Percentiles rank a stretch among this genome's conserved stretches.
Evolutionary conservation across 2,113 vertebrate genomes (phyloP).

Genomic region (Excalfactoria chinensis): DNA sequence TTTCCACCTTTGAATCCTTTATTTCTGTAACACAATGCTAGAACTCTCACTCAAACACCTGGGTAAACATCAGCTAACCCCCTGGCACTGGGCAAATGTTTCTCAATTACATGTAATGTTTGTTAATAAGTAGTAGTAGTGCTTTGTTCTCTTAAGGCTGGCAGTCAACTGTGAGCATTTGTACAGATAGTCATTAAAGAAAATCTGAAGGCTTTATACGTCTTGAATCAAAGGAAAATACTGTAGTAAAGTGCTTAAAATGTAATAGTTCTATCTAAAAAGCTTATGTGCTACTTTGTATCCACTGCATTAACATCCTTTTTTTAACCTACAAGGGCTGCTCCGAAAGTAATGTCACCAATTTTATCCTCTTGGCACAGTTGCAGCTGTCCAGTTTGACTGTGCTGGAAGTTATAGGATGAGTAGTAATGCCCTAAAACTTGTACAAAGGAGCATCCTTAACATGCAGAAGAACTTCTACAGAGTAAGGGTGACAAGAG

Average conservation of each 20-base stretch:
- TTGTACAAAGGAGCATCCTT: no score
- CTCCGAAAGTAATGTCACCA: no score
- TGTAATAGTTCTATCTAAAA: not conserved
- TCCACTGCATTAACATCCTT: not conserved
- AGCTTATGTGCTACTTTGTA: not conserved
- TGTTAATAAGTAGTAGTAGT: not conserved
- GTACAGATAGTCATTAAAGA: not conserved
- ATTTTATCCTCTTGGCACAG: no score
- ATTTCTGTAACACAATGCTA: not conserved
- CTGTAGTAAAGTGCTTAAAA: not conserved
- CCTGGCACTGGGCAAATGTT: not conserved
- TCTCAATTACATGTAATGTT: conserved; percentile 19
- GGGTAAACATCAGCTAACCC: not conserved
- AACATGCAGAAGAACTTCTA: no score
- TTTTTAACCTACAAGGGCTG: not conserved
- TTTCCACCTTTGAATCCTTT: not conserved
- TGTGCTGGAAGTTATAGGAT: not conserved
- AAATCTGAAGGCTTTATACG: not conserved
- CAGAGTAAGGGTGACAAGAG: no score
- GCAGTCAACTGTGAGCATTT: not conserved
- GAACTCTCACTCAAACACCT: not conserved
- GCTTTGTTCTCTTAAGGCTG: not conserved
- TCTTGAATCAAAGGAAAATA: not conserved
- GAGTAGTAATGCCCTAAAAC: no score
- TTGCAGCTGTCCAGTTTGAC: not conserved